Evolutionary conservation across 1,140 invertebrate genomes (phyloP), one percentile per base, ranked within the genome.

Genomic region (Hycleus phaleratus): DNA sequence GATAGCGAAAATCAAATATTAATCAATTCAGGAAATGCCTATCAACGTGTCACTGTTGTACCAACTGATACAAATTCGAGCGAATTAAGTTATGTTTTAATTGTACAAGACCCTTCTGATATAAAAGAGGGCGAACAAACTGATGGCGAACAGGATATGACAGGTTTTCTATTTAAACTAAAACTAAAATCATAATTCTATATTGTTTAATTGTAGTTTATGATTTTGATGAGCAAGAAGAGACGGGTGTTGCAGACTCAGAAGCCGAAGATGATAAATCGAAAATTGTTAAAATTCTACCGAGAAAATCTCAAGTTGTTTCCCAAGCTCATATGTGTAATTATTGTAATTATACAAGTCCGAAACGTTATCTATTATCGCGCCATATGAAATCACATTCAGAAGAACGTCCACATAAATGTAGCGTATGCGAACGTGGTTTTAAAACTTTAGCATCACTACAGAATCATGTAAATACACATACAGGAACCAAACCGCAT

Each of bases 321-420:
- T 79, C 84, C 2, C 82, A 86, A 71, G 81, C 84, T 44, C 85
- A 89, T 66, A 88, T 89, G 82, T 95, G 93, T 71, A 88, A 86
- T 64, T 93, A 93, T 68, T 96, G 93, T 73, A 88, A 89, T 68
- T 95, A 95, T 71, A 91, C 88, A 1, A 91, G 87, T 73, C 85
- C 88, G 1, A 95, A 95, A 74, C 79, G 88, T 73, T 96, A 95
- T 70, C 76, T 97, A 2, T 76, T 98, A 3, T 86, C 91, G 0
- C 81, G 95, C 0, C 95, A 98, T 70, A 93, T 97, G 89, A 96
- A 95, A 71, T 90, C 89, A 2, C 95, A 98, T 75, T 95, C 91
- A 0, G 91, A 95, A 69, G 94, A 97, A 68, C 77, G 93, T 24
- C 93, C 95, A 0, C 93, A 95, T 71, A 96, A 95, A 71, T 98